Evolutionary conservation across 2,888 invertebrate genomes (phyloP).

Genomic region (Anodontia alba): DNA sequence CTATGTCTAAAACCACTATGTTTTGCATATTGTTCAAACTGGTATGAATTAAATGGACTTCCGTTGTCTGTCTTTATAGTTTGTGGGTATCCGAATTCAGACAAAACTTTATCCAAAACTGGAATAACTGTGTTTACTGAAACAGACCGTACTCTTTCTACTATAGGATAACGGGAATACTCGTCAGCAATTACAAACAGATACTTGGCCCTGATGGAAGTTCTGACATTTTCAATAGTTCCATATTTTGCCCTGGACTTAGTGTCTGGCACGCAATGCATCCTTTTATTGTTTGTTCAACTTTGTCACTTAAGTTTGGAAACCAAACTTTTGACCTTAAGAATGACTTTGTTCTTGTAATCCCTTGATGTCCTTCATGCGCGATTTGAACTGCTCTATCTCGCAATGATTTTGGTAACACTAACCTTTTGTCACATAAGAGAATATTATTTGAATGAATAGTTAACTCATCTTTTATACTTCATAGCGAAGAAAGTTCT

Average conservation of each 20-base stretch:
- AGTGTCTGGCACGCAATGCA: constrained; percentile 42
- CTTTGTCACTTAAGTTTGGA: constrained; percentile 51
- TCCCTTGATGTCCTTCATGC: constrained; percentile 69
- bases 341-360: constrained; percentile 57
- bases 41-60: neutral
- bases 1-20: constrained; percentile 26
- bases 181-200: constrained; percentile 31
- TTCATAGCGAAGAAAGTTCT: constrained; percentile 26
- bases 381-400: constrained; percentile 50
- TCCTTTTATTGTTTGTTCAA: constrained; percentile 38
- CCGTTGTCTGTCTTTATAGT: constrained; percentile 24
- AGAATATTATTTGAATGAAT: constrained; percentile 39
- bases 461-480: constrained; percentile 47
- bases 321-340: constrained; percentile 64
- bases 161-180: constrained; percentile 45
- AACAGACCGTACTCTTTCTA: constrained; percentile 30
- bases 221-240: constrained; percentile 56
- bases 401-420: constrained; percentile 44
- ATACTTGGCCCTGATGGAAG: constrained; percentile 47
- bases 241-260: neutral
- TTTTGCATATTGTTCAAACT: constrained; percentile 5
- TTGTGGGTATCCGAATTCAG: constrained; percentile 5
- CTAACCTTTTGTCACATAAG: constrained; percentile 33
- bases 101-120: constrained; percentile 19
- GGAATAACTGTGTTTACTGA: constrained; percentile 17